Evolutionary conservation across 2,888 invertebrate genomes (phyloP), one percentile per base, ranked within the genome.

Genomic region (Drosophila falleni): DNA sequence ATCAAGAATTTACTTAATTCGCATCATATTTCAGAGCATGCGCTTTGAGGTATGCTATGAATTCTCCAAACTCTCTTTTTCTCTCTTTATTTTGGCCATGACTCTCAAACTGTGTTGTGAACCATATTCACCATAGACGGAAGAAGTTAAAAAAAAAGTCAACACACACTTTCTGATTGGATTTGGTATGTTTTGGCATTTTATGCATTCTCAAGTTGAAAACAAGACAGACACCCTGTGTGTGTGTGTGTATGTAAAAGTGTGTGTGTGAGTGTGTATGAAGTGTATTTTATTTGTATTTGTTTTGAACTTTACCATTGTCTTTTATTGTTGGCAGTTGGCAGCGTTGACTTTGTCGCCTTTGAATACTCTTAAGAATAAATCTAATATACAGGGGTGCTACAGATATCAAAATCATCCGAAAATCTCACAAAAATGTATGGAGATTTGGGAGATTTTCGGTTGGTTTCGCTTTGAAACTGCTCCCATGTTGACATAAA

Each of bases 271-370:
- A 67, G 60, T 53, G 49, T 42, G 31, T 44, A 13, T 60, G 44
- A 47, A 31, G 41, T 65, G 35, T 69, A 56, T 71, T 71, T 72
- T 65, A 41, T 74, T 72, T 72, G 58, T 62, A 44, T 81, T 60
- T 71, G 53, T 69, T 55, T 71, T 79, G 67, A 77, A 75, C 76
- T 81, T 81, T 77, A 65, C 65, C 63, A 66, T 75, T 70, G 74
- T 65, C 65, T 70, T 67, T 74, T 60, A 65, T 59, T 64, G 64
- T 53, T 64, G 64, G 50, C 70, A 66, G 70, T 62, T 47, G 60
- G 50, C 60, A 58, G 65, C 41, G 44, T 59, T 63, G 63, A 53
- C 59, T 56, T 68, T 54, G 39, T 55, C 50, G 53, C 29, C 68
- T 41, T 46, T 15, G 13, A 8, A 56, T 72, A 62, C 68, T 72